Percentiles rank a stretch among this genome's conserved stretches.
Conservation (phyloP, 2,797 vertebrate species). For the Hylomyscus alleni region DNA sequence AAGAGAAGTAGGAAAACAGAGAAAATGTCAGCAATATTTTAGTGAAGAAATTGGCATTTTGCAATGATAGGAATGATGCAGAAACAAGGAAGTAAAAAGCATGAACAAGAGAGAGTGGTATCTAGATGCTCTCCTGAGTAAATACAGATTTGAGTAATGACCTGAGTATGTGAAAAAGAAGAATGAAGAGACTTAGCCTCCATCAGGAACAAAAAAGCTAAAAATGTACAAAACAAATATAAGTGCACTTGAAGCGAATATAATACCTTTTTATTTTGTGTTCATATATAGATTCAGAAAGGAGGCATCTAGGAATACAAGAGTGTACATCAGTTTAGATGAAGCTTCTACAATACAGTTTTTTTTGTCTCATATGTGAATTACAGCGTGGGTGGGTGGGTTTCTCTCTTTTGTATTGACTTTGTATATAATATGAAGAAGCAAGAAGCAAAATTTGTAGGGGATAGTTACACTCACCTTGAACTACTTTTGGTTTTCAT, state of each 20-base stretch:
- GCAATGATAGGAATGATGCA: neutral
- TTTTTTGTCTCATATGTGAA: neutral
- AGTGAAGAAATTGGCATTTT: neutral
- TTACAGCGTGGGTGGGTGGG: neutral
- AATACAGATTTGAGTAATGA: neutral
- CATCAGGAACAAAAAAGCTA: neutral
- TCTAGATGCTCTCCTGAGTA: neutral
- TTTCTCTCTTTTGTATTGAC: constrained; percentile 80
- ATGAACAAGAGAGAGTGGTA: neutral
- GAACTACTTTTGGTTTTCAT: constrained; percentile 82
- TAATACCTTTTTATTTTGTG: neutral
- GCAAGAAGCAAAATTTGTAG: constrained; percentile 73
- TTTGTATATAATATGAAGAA: constrained; percentile 83
- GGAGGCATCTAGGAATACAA: neutral
- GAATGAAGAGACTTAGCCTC: neutral
- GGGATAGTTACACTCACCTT: constrained; percentile 80
- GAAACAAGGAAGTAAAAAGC: neutral
- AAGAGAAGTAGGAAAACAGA: neutral
- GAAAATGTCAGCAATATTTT: neutral
- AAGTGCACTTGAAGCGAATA: neutral
- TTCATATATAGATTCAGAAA: neutral
- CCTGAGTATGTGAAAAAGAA: neutral
- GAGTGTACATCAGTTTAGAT: neutral
- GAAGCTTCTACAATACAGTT: neutral
- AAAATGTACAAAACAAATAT: neutral